Evolutionary conservation across 2,888 invertebrate genomes (phyloP), one percentile per base, ranked within the genome.

Genomic region (Drosophila anomalata): DNA sequence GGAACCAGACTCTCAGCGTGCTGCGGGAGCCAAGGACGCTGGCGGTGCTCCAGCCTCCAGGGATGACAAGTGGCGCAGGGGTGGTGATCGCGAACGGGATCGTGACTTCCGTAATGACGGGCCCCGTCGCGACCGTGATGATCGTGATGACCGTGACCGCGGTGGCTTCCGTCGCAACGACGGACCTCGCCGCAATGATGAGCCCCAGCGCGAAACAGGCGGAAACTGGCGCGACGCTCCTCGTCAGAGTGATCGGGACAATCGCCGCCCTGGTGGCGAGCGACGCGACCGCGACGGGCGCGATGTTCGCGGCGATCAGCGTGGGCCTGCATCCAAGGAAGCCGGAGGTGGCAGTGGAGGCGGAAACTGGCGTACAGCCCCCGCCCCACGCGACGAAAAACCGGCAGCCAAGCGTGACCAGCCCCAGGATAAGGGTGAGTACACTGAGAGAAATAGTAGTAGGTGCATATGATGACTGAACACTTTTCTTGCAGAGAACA

Each of bases 401-500:
- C 75, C 84, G 46, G 79, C 89, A 4, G 66, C 76, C 36, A 89
- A 88, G 61, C 78, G 83, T 11, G 85, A 87, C 58, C 84, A 78
- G 39, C 80, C 78, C 54, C 84, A 83, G 58, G 90, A 90, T 53
- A 90, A 90, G 75, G 90, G 90, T 90, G 39, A 65, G 72, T 61
- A 29, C 3, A 5, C 2, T 20, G 1, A 33, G 0, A 4, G n/a
- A 5, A 11, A 20, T 2, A n/a, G 20, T 3, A 0, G 5, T 3
- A 0, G 5, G 3, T 8, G 39, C 22, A 14, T 50, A n/a, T 12
- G 2, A 14, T 33, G 14, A 47, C 17, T 11, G 11, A 50, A 14
- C 0, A 66, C 1, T 72, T 36, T 70, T 76, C 75, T 76, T 89
- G 91, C 92, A 76, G 94, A 93, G 80, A 93, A 89, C 60, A 90